A percentile compares a stretch with the other conserved stretches of the same genome.
Evolutionary conservation across 2,113 vertebrate species (phyloP).

Genomic region (Pagrus major): DNA sequence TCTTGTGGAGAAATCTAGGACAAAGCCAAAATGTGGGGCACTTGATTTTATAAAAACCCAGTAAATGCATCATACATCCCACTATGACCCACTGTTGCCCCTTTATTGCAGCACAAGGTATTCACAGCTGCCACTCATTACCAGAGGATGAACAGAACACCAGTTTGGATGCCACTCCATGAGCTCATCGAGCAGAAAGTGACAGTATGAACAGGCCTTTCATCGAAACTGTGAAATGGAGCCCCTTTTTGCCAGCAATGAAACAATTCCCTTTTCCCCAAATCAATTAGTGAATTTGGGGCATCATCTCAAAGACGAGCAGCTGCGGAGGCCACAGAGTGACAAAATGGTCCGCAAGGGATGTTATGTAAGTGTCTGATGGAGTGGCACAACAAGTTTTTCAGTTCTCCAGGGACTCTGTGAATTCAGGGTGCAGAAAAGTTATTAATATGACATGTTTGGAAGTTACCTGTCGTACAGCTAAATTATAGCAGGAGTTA

Average conservation of each 20-base stretch:
- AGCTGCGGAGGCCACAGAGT: constrained; percentile 43
- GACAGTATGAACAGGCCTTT: constrained; percentile 62
- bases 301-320: constrained; percentile 55
- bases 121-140: constrained; percentile 73
- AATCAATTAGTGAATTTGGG: constrained; percentile 67
- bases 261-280: constrained; percentile 63
- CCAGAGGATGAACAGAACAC: constrained; percentile 48
- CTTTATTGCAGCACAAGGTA: constrained; percentile 49
- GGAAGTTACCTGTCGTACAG: not conserved
- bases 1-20: constrained; percentile 10
- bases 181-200: constrained; percentile 68
- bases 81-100: constrained; percentile 34
- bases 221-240: constrained; percentile 67
- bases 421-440: constrained; percentile 33
- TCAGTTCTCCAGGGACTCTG: constrained; percentile 43
- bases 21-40: constrained; percentile 4
- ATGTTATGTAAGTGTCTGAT: constrained; percentile 42
- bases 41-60: constrained; percentile 55
- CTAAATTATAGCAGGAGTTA: not conserved
- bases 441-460: constrained; percentile 10
- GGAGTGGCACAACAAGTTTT: constrained; percentile 4
- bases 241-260: constrained; percentile 66
- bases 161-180: constrained; percentile 66
- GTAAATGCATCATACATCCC: constrained; percentile 39
- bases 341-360: constrained; percentile 28